A percentile compares a stretch with the other conserved stretches of the same genome.
These are phyloP conservation scores for Oreotragus oreotragus DNA, from an alignment of 2,113 vertebrate genomes.

Conservation along the genomic window DNA sequence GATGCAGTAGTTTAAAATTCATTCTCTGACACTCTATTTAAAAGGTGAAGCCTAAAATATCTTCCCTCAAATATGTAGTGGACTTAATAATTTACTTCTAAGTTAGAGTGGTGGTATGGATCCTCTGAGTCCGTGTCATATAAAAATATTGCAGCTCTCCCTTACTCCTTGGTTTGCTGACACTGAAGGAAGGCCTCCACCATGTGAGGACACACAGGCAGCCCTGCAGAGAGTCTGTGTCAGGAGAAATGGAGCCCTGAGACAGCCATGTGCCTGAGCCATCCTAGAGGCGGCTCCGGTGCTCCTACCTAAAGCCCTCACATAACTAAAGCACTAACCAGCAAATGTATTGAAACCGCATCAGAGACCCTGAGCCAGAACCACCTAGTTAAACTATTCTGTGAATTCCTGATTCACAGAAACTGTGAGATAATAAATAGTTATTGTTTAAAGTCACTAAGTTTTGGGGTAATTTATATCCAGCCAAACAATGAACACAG, in stretches of 20 bases:
- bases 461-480: background rate
- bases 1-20: background rate
- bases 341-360: background rate
- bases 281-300: background rate
- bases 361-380: background rate
- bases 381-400: background rate
- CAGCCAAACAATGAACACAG: background rate
- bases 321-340: background rate
- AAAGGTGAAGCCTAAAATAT: background rate
- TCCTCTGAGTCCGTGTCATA: background rate
- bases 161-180: background rate
- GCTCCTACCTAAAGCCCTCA: background rate
- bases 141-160: background rate
- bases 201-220: background rate
- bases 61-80: background rate
- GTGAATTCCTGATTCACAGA: background rate
- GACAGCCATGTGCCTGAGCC: background rate
- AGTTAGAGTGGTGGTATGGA: background rate
- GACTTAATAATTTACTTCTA: background rate
- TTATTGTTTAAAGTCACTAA: background rate
- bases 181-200: background rate
- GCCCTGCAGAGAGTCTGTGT: background rate
- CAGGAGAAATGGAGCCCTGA: background rate
- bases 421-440: background rate
- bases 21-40: background rate